Evolutionary conservation across 2,797 vertebrate species (phyloP).

Genomic region (Eutrigla gurnardus): DNA sequence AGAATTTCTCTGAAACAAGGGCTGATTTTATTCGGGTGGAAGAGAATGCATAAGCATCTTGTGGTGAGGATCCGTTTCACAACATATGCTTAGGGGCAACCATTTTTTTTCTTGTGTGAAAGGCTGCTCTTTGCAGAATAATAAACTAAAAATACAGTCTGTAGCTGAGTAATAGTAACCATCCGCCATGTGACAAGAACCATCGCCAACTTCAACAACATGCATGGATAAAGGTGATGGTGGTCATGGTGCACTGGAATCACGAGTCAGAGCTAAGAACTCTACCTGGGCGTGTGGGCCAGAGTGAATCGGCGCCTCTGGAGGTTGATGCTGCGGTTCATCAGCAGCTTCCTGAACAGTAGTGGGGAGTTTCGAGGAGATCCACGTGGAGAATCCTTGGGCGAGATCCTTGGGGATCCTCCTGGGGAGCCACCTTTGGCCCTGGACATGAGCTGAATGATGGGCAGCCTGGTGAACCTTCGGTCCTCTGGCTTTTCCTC

Average conservation of each 20-base stretch:
- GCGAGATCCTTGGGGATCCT: slow-evolving; percentile 81
- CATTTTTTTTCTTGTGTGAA: slow-evolving; percentile 26
- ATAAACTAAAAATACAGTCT: slow-evolving; percentile 40
- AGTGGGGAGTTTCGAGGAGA: slow-evolving; percentile 88
- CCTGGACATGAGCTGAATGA: slow-evolving; percentile 77
- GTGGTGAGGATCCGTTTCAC: slow-evolving; percentile 41
- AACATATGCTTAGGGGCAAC: slow-evolving; percentile 45
- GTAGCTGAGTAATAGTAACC: slow-evolving; percentile 42
- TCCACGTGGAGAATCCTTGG: slow-evolving; percentile 81
- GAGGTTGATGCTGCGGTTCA: slow-evolving; percentile 89
- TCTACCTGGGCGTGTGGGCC: slow-evolving; percentile 86
- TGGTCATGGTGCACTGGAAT: no score
- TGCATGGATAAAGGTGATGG: neutral
- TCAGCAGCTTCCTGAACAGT: slow-evolving; percentile 89
- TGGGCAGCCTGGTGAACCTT: slow-evolving; percentile 47
- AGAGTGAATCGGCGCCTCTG: slow-evolving; percentile 89
- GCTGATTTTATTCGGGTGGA: slow-evolving; percentile 23
- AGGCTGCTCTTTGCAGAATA: slow-evolving; percentile 32
- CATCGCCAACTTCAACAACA: slow-evolving; percentile 14
- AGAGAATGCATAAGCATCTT: slow-evolving; percentile 39
- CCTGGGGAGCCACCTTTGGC: slow-evolving; percentile 64
- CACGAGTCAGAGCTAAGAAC: neutral
- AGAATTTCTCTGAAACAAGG: slow-evolving; percentile 14
- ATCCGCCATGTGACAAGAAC: slow-evolving; percentile 25
- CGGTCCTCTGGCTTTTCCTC: slow-evolving; percentile 50